These are phyloP conservation scores for Scolopax bukidnonensis DNA, from an alignment of 2,797 vertebrate species.

Conservation along the genomic window DNA sequence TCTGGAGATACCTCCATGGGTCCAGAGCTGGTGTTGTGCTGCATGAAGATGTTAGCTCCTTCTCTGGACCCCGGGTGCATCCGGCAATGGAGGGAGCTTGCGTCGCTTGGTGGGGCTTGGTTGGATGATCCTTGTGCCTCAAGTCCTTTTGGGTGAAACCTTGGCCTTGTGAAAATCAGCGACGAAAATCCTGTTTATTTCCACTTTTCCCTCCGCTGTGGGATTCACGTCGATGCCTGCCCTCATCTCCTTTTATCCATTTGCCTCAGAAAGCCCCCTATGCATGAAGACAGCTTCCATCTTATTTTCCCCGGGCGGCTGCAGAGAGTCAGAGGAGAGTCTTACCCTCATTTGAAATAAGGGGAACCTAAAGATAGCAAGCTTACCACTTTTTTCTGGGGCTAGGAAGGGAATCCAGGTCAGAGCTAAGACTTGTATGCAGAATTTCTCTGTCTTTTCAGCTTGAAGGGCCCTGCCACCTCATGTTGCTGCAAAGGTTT, in stretches of 20 bases:
- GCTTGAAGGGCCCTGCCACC: background rate
- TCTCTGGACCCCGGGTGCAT: background rate
- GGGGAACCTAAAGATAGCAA: constrained; percentile 60
- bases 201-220: background rate
- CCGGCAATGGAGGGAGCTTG: background rate
- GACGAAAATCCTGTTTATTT: background rate
- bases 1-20: rapidly evolving
- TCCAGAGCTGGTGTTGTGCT: rapidly evolving
- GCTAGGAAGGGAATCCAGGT: constrained; percentile 49
- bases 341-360: constrained; percentile 12
- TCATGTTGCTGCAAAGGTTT: background rate
- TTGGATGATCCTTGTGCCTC: background rate
- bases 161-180: background rate
- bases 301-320: background rate
- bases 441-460: background rate
- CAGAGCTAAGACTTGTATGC: background rate
- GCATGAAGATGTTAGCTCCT: background rate
- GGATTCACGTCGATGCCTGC: rapidly evolving
- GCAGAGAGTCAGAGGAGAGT: background rate
- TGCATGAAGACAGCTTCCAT: background rate
- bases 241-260: background rate
- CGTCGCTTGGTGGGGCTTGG: background rate
- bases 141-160: background rate
- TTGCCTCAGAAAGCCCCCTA: background rate
- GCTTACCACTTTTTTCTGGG: constrained; percentile 45